Percentiles rank a stretch among this genome's conserved stretches.
Evolutionary conservation across 2,113 vertebrate species (phyloP).

Genomic region (Platysternon megacephalum): DNA sequence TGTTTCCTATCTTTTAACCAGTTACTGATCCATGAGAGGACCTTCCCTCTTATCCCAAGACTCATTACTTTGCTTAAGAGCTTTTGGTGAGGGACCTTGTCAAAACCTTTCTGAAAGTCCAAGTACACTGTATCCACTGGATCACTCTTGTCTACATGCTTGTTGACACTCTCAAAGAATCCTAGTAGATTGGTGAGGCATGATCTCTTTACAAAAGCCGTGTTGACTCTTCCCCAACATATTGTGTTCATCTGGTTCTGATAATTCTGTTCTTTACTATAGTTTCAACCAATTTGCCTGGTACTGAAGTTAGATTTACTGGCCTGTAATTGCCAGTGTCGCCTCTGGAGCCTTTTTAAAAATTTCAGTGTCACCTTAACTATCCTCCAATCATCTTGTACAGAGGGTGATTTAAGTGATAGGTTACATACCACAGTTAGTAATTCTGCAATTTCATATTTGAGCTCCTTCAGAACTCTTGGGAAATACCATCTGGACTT

Average conservation of each 20-base stretch:
- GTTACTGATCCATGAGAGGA: neutral
- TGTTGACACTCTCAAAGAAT: neutral
- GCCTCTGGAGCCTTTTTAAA: neutral
- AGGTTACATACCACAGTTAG: neutral
- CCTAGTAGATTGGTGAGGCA: neutral
- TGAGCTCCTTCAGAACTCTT: neutral
- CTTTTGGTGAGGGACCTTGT: neutral
- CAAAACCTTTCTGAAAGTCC: neutral
- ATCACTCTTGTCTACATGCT: neutral
- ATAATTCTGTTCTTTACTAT: neutral
- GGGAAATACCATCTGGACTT: neutral
- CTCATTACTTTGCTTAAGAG: neutral
- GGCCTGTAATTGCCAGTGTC: neutral
- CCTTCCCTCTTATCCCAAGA: too few species aligned
- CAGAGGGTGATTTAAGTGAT: neutral
- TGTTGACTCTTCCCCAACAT: neutral
- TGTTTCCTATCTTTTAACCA: neutral
- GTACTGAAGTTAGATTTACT: neutral
- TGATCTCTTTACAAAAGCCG: neutral
- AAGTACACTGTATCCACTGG: neutral
- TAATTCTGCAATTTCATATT: neutral
- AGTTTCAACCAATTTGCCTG: neutral
- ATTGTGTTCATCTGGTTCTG: neutral
- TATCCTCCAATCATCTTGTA: neutral
- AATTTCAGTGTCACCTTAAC: neutral